Base-by-base conservation (phyloP, 2,113 vertebrate genomes). In the Oreocharis arfaki region DNA sequence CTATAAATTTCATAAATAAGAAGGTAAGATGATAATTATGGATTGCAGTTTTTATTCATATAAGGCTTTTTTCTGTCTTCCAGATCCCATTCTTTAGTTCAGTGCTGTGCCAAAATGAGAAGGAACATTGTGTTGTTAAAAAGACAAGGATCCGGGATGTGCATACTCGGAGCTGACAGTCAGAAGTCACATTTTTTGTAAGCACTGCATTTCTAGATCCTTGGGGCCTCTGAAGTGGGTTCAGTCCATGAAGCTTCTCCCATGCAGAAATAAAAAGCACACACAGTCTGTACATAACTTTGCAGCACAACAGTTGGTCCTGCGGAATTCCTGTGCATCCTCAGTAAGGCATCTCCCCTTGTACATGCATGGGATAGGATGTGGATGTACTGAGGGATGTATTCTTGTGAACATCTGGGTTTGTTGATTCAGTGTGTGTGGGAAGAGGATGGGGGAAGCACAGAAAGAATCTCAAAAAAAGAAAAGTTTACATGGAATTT, bases 321-420 rank as follows among this genome's bases (percentile, higher is more conserved):
- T 9, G 1, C 0, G 5, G 80, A 87, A 89, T 84, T 81, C 74
- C 74, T 26, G 39, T 59, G 60, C 74, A 79, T 79, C 80, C 37
- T 57, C 92, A 79, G 53, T 7, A 6, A 84, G 42, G 55, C 77
- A 89, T 60, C 69, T 87, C 44, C 28, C 60, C 42, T 52, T 82
- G 57, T 69, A 83, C 42, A 74, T 42, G 52, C 28, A 35, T 37
- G 42, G 50, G 42, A 70, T 20, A 46, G 86, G 73, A 92, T 0
- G 2, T 42, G 52, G 42, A 23, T 55, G 39, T 60, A 67, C 27
- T 0, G 1, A 84, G 57, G 65, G 65, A 70, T 0, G 0, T 87
- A 57, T 70, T 76, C 86, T 39, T 78, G n/a, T n/a, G 85, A 93
- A 84, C 88, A 90, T 95, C 88, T 88, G 89, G n/a, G 47, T 89